Evolutionary conservation across 2,888 invertebrate species (phyloP), one percentile per base, ranked within the genome.

Genomic region (Aproaerema taeniolella): DNA sequence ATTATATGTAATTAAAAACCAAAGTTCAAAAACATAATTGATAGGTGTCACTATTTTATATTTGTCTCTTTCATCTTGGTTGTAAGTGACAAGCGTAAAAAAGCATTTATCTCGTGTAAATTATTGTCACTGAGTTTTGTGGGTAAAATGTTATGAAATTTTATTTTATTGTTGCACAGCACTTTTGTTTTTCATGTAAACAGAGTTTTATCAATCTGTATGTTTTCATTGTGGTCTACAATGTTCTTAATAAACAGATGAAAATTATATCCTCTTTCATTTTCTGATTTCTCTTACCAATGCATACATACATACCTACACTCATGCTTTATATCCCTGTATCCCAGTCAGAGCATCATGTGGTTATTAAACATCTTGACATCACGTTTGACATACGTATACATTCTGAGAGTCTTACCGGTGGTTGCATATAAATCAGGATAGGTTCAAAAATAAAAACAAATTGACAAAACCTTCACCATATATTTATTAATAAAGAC

Each of bases 401-500:
- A n/a, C n/a, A n/a, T n/a, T n/a, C n/a, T n/a, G n/a, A n/a, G n/a
- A n/a, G n/a, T n/a, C n/a, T n/a, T n/a, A n/a, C n/a, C n/a, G n/a
- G n/a, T n/a, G n/a, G n/a, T n/a, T n/a, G n/a, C n/a, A n/a, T n/a
- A 20, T 20, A 20, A 20, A 20, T 4, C 26, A 25, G 25, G 34
- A 12, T 1, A n/a, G 48, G 33, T 33, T 49, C 3, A 30, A 71
- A 75, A 75, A 82, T 71, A 73, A 80, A 78, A 80, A 76, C 72
- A 61, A 80, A 58, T 75, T 70, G 77, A 80, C 80, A 79, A 86
- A 85, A 86, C 82, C 81, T 86, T 85, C 83, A 85, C 85, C 86
- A 85, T 85, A 82, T 85, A 85, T 86, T 86, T 85, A 86, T 85
- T 85, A 85, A 86, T 86, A 86, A 86, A 86, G 85, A 86, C 86